Base-by-base conservation (phyloP, 2,888 invertebrate species). In the Nematopogon swammerdamellus region DNA sequence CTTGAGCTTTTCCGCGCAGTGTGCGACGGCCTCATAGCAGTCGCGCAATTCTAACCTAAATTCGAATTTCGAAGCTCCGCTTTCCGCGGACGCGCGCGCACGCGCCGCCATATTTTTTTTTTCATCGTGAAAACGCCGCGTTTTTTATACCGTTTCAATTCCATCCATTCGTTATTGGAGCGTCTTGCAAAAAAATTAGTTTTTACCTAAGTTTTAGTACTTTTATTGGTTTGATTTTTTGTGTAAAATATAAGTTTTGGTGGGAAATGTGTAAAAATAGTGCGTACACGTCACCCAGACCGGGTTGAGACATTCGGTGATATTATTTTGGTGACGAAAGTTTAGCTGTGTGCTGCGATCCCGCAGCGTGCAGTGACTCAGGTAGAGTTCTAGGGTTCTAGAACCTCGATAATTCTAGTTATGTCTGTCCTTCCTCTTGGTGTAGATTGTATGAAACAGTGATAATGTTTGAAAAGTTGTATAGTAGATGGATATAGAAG, bases 21-120 rank as follows among this genome's bases (percentile, higher is more conserved):
- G 25, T 25, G 10, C 25, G 25, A 4, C 5, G 25, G 25, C 10
- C 25, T 10, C 10, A 25, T 6, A 6, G 5, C 25, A 25, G 5
- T 25, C 71, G 67, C 71, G 69, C 70, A 62, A 71, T 71, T 73
- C 72, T 74, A 79, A 77, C 77, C 77, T 75, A 76, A 74, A 75
- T 75, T 67, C 69, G 68, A 77, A 75, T 71, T 68, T 62, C 70
- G n/a, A 65, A 67, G 67, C 68, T 66, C 65, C 63, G 65, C 67
- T 65, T 65, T 62, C 62, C 67, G 61, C 64, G 63, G 67, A 65
- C 68, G 68, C 68, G 66, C 64, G 64, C 68, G 63, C 68, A 66
- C 68, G 59, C 61, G 67, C 62, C 65, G 65, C 63, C 60, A 61
- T n/a, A n/a, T n/a, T n/a, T n/a, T n/a, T n/a, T n/a, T 63, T 64